Percentiles rank a stretch among this genome's conserved stretches.
These are phyloP conservation scores for Actinia tenebrosa DNA, from an alignment of 64 coral and sea anemone species.

Conservation along the genomic window DNA sequence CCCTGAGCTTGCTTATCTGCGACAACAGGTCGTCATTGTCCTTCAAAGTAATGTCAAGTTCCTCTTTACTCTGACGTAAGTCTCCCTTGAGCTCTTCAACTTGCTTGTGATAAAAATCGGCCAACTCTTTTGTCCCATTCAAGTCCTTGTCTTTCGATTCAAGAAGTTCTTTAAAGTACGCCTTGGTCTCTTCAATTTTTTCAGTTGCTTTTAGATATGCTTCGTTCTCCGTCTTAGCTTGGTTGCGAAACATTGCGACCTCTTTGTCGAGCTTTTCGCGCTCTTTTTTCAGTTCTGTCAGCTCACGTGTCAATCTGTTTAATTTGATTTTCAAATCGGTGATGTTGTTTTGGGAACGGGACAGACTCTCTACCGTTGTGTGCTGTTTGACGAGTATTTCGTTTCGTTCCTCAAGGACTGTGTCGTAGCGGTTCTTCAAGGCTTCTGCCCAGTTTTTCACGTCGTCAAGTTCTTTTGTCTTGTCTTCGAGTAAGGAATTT, in stretches of 20 bases:
- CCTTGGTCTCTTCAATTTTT: neutral
- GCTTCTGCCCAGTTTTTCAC: constrained; percentile 79
- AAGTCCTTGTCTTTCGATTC: constrained; percentile 5
- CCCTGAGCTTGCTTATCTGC: neutral
- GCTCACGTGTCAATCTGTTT: constrained; percentile 3
- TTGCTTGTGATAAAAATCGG: neutral
- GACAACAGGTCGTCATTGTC: neutral
- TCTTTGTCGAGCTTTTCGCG: constrained; percentile 33
- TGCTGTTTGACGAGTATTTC: constrained; percentile 66
- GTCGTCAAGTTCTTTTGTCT: constrained; percentile 45
- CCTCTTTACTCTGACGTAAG: neutral
- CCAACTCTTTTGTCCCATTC: neutral
- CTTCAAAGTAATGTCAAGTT: neutral
- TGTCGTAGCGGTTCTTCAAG: constrained; percentile 63
- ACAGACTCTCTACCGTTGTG: constrained; percentile 33
- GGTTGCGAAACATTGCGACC: neutral
- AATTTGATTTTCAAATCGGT: constrained; percentile 54
- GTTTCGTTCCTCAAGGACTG: constrained; percentile 52
- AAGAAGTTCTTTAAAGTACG: neutral
- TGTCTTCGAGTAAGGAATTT: constrained; percentile 43
- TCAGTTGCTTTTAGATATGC: constrained; percentile 8
- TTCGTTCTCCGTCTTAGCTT: neutral
- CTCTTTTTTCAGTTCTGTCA: constrained; percentile 39
- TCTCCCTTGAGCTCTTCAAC: neutral
- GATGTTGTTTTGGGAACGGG: constrained; percentile 36